Evolutionary conservation across 2,797 vertebrate genomes (phyloP).

Genomic region (Fistularia tabacaria): DNA sequence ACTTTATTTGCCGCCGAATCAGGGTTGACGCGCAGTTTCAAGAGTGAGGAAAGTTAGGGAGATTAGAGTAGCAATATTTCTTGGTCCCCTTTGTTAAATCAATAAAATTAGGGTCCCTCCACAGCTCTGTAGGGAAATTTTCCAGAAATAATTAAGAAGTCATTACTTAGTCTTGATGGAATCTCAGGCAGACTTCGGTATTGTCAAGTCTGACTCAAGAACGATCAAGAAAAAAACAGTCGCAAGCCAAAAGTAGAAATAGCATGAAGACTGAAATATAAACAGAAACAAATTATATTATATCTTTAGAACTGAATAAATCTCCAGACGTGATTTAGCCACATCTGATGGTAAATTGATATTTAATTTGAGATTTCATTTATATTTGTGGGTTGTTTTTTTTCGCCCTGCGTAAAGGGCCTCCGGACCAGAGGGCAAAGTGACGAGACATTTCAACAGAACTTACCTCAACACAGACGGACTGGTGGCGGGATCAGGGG

Average conservation of each 20-base stretch:
- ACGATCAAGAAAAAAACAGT: too few species aligned
- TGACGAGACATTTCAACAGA: slow-evolving; percentile 50
- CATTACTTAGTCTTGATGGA: not conserved
- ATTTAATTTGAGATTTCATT: not conserved
- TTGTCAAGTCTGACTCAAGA: too few species aligned
- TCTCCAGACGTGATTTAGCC: too few species aligned
- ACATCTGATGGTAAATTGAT: too few species aligned
- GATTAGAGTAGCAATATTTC: slow-evolving; percentile 2
- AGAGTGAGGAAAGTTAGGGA: not conserved
- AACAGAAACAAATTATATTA: too few species aligned
- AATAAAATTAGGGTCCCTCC: slow-evolving; percentile 6
- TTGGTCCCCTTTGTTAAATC: slow-evolving; percentile 1
- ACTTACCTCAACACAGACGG: slow-evolving; percentile 47
- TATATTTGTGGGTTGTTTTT: not conserved
- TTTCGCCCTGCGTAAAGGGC: slow-evolving; percentile 57
- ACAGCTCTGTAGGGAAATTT: not conserved
- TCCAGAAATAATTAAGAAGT: not conserved
- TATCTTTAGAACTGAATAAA: too few species aligned
- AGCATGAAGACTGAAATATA: not conserved
- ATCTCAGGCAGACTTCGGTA: not conserved
- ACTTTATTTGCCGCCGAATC: slow-evolving; percentile 7
- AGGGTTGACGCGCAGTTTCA: not conserved
- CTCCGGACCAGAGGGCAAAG: slow-evolving; percentile 57
- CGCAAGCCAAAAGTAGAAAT: not conserved
- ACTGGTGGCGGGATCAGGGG: slow-evolving; percentile 34